phyloP scores from a whole-genome alignment of 2,113 vertebrate species.

The Osmerus eperlanus region DNA sequence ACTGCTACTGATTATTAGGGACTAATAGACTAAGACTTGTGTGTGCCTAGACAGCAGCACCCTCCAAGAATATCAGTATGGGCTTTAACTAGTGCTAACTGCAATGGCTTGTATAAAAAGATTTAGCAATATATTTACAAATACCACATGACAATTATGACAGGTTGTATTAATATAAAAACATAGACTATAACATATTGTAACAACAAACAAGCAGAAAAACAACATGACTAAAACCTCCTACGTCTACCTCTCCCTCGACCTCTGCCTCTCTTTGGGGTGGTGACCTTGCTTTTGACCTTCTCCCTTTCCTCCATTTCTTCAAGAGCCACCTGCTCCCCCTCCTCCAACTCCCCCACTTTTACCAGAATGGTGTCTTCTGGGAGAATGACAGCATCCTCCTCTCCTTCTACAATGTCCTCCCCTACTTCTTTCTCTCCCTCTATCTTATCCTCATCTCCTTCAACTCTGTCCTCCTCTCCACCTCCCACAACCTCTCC shows the following conservation, averaged over 20 bases:
- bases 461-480: constrained; percentile 38
- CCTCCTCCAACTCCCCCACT: constrained; percentile 38
- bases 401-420: constrained; percentile 32
- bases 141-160: no score
- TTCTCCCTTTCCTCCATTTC: constrained; percentile 26
- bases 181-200: neutral
- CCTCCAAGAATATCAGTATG: no score
- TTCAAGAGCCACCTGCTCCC: constrained; percentile 38
- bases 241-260: constrained; percentile 5
- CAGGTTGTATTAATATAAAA: neutral
- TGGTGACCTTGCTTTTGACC: neutral
- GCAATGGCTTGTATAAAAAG: no score
- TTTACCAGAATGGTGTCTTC: constrained; percentile 47
- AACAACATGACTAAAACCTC: neutral
- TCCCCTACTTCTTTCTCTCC: constrained; percentile 29
- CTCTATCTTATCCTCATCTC: constrained; percentile 21
- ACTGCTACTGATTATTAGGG: no score
- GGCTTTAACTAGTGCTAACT: no score
- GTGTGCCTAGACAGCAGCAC: no score
- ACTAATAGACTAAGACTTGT: no score
- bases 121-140: no score
- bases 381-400: constrained; percentile 35
- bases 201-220: neutral
- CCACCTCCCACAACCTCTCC: constrained; percentile 36
- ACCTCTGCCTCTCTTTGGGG: constrained; percentile 1